These are phyloP conservation scores for Dryomyza anilis DNA, from an alignment of 2,888 invertebrate species.

Conservation along the genomic window DNA sequence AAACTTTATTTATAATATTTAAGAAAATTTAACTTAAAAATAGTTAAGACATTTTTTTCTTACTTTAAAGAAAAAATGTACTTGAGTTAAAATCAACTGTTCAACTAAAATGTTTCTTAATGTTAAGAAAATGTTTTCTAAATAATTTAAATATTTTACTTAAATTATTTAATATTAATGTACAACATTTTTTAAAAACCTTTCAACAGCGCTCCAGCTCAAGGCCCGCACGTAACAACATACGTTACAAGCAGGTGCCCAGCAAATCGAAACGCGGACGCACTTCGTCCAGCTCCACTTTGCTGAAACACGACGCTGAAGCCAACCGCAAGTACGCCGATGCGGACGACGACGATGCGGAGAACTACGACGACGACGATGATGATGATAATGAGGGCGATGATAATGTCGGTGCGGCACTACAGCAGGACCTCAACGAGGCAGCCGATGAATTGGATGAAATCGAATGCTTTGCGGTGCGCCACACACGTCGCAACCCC, in stretches of 20 bases:
- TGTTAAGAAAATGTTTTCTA: no score
- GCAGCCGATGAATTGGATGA: background rate
- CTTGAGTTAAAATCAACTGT: no score
- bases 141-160: no score
- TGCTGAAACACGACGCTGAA: slow-evolving; percentile 43
- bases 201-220: slow-evolving; percentile 53
- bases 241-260: slow-evolving; percentile 55
- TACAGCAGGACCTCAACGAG: background rate
- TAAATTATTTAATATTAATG: no score
- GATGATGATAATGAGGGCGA: slow-evolving; percentile 36
- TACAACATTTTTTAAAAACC: no score
- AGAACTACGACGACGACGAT: slow-evolving; percentile 23
- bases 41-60: no score
- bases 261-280: slow-evolving; percentile 38
- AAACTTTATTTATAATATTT: no score
- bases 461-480: slow-evolving; percentile 4
- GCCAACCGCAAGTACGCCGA: slow-evolving; percentile 41
- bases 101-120: no score
- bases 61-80: no score
- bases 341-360: slow-evolving; percentile 40
- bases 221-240: slow-evolving; percentile 48
- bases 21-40: no score
- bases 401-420: background rate
- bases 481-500: background rate
- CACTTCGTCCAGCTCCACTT: slow-evolving; percentile 37